Base-by-base conservation (phyloP, 1,140 invertebrate species). In the Drosophila athabasca region DNA sequence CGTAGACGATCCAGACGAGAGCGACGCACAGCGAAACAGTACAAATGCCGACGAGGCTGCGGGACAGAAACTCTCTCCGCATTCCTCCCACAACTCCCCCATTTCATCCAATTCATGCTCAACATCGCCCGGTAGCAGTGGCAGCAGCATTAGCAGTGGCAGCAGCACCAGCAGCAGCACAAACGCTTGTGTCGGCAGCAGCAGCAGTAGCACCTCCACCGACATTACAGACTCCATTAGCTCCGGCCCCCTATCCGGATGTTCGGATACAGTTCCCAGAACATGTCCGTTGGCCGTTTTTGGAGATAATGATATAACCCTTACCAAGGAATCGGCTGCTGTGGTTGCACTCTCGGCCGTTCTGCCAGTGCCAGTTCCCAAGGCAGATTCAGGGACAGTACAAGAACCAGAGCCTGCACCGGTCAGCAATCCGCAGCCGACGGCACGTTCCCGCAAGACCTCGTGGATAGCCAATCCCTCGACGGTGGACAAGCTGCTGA, bases 381-480 rank as follows among this genome's bases (percentile, higher is more conserved):
- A 70, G 58, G 3, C 43, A 7, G 48, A 61, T 15, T 1, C 64
- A 19, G 62, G 69, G 9, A 22, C 52, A 46, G n/a, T 50, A 24
- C 19, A 59, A 19, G 24, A 50, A 60, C 19, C 80, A 60, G 91
- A 62, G 90, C 92, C 60, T 4, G 57, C 79, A 6, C 45, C 64
- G 6, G 35, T 58, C 2, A 57, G 31, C 50, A 69, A 31, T 31
- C 29, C 24, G 0, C 59, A 50, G 8, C 66, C 46, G 11, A 31
- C 71, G 17, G 46, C 76, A 17, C 77, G 92, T 24, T 92, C 92
- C 67, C 90, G 93, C 8, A 94, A 94, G 79, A 92, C 93, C 31
- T 94, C 93, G 0, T 94, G 93, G 93, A 93, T 94, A n/a, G 92
- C 92, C 6, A 90, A 84, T 80, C 93, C 93, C 0, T 92, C 92